These are phyloP conservation scores for Acrocephalus kingi DNA, from an alignment of 2,113 vertebrate genomes.

Conservation along the genomic window DNA sequence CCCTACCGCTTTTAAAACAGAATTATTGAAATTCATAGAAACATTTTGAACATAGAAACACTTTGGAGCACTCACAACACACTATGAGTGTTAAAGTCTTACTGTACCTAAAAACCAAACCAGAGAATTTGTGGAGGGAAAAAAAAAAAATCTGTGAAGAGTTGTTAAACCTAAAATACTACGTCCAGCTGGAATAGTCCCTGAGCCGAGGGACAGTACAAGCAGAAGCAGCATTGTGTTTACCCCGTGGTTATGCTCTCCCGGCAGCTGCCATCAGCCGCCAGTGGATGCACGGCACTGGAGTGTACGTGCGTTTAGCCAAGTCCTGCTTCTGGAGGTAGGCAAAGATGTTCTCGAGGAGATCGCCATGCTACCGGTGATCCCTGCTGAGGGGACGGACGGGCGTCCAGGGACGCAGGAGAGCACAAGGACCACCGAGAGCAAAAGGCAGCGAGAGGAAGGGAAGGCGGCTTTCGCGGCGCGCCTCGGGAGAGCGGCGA, in stretches of 20 bases:
- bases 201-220: neutral
- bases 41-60: neutral
- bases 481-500: neutral
- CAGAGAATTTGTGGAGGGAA: accelerated
- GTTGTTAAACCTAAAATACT: neutral
- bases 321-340: neutral
- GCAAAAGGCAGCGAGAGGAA: neutral
- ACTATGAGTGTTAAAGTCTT: neutral
- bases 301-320: neutral
- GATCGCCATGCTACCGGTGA: neutral
- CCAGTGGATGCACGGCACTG: neutral
- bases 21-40: neutral
- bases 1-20: neutral
- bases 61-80: neutral
- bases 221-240: neutral
- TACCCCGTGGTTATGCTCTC: neutral
- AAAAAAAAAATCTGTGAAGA: neutral
- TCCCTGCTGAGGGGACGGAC: neutral
- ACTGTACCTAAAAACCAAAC: neutral
- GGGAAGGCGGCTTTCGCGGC: neutral
- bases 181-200: neutral
- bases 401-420: neutral
- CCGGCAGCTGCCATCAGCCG: neutral
- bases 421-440: neutral
- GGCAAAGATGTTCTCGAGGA: neutral